phyloP scores from a whole-genome alignment of 2,797 vertebrate species.

The Austrolebias charrua region DNA sequence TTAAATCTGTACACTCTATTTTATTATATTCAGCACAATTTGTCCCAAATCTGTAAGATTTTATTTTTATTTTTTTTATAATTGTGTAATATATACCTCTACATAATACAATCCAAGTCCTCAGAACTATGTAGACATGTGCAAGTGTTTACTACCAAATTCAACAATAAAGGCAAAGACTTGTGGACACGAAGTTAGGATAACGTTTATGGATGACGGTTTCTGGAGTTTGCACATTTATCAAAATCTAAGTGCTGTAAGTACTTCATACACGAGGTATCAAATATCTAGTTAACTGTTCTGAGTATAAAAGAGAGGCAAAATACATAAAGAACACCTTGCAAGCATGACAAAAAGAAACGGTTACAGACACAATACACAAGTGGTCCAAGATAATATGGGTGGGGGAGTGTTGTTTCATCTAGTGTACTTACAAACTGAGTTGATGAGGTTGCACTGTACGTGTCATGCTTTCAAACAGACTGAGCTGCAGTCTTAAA shows the following conservation, averaged over 20 bases:
- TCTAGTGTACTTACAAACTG: slow-evolving; percentile 60
- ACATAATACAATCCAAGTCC: slow-evolving; percentile 83
- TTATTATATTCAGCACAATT: slow-evolving; percentile 83
- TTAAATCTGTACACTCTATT: slow-evolving; percentile 86
- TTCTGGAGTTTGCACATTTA: slow-evolving; percentile 77
- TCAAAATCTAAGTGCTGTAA: slow-evolving; percentile 84
- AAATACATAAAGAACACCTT: slow-evolving; percentile 77
- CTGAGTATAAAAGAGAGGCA: slow-evolving; percentile 77
- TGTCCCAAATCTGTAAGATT: slow-evolving; percentile 79
- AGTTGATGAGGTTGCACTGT: slow-evolving; percentile 52
- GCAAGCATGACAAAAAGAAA: slow-evolving; percentile 79
- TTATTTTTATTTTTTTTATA: slow-evolving; percentile 69
- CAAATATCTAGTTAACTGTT: slow-evolving; percentile 77
- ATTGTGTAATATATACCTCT: slow-evolving; percentile 84
- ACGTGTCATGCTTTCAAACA: slow-evolving; percentile 50
- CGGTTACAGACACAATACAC: slow-evolving; percentile 73
- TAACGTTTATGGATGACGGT: slow-evolving; percentile 76
- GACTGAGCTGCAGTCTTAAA: slow-evolving; percentile 30
- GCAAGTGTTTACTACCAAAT: slow-evolving; percentile 85
- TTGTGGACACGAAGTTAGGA: slow-evolving; percentile 80
- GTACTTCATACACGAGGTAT: slow-evolving; percentile 81
- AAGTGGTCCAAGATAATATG: slow-evolving; percentile 76
- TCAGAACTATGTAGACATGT: slow-evolving; percentile 85
- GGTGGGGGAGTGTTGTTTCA: slow-evolving; percentile 55
- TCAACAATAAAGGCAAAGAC: slow-evolving; percentile 83